These are phyloP conservation scores for Isaurus tuberculatus DNA, from an alignment of 92 coral and sea anemone species.

Conservation along the genomic window DNA sequence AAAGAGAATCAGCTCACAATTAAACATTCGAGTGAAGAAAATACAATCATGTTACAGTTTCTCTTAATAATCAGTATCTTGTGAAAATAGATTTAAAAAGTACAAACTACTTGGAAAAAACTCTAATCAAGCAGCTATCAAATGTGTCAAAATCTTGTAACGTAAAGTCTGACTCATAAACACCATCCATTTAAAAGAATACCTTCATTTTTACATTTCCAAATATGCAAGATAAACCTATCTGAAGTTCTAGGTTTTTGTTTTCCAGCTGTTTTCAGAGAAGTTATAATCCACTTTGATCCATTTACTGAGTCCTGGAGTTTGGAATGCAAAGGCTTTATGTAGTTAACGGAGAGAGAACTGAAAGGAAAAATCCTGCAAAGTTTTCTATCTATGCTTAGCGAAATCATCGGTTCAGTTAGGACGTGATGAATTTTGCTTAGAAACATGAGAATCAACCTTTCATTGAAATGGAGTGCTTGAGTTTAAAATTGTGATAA, in stretches of 20 bases:
- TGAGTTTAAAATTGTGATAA: too few species aligned
- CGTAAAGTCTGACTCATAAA: background rate
- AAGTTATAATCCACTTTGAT: background rate
- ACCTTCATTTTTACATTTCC: too few species aligned
- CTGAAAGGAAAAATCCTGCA: background rate
- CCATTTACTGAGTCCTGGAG: too few species aligned
- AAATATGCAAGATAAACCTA: too few species aligned
- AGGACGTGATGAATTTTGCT: background rate
- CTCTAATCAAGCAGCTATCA: background rate
- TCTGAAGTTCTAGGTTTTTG: background rate
- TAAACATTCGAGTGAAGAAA: too few species aligned
- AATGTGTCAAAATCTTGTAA: background rate
- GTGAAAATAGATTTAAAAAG: too few species aligned
- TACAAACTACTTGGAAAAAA: background rate
- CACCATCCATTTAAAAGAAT: background rate
- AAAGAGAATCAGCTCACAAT: too few species aligned
- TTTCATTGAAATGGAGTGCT: constrained; percentile 18
- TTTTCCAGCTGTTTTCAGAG: background rate
- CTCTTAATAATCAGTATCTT: too few species aligned
- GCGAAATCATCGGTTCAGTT: background rate
- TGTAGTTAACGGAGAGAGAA: background rate
- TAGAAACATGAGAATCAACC: background rate
- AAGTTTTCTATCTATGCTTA: background rate
- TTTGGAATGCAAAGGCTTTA: background rate
- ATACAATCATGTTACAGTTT: too few species aligned